phyloP scores from a whole-genome alignment of 2,797 vertebrate species.

The Paramormyrops hopkinsi region DNA sequence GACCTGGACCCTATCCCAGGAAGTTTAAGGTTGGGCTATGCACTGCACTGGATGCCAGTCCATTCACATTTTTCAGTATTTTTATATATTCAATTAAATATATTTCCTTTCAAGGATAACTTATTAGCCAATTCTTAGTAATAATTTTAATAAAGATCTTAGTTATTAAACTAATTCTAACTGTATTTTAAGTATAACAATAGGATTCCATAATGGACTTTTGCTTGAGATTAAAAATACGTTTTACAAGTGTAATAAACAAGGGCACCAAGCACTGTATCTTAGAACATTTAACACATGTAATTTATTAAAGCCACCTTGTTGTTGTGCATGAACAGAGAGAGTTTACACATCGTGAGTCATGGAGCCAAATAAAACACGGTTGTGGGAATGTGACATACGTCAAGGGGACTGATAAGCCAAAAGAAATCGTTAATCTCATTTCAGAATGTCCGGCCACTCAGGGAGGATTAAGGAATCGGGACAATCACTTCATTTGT shows the following conservation, averaged over 20 bases:
- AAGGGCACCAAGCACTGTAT: neutral
- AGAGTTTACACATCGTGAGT: neutral
- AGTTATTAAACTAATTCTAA: neutral
- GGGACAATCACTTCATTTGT: conserved; percentile 69
- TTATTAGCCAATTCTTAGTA: neutral
- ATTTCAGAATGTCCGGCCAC: conserved; percentile 62
- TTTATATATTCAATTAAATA: neutral
- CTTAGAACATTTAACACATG: neutral
- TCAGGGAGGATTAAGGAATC: conserved; percentile 69
- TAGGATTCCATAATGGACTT: neutral
- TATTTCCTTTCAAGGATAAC: neutral
- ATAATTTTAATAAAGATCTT: neutral
- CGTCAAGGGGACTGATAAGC: conserved; percentile 34
- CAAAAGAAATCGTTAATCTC: conserved; percentile 74
- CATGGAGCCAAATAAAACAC: neutral
- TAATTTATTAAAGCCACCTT: neutral
- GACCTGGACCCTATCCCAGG: neutral
- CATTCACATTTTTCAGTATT: neutral
- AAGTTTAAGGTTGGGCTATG: neutral
- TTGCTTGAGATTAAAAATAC: neutral
- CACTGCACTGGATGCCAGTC: neutral
- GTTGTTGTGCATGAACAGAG: neutral
- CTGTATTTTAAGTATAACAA: neutral
- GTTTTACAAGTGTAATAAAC: neutral
- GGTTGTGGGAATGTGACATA: neutral